Base-by-base conservation (phyloP, 1,140 invertebrate species). In the Euwallacea fornicatus region DNA sequence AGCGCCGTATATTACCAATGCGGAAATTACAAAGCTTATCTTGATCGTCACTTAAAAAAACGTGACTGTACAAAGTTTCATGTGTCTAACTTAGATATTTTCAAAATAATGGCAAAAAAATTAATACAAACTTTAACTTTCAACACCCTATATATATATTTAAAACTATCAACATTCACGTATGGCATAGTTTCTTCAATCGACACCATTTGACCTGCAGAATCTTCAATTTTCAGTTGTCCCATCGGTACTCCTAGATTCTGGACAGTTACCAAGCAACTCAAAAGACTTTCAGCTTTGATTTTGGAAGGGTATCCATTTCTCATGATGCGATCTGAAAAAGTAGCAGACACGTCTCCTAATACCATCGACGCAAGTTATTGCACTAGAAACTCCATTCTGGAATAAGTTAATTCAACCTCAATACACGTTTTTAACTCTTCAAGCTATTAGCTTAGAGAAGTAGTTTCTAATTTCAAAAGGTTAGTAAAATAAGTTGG, bases 261-360 rank as follows among this genome's bases (percentile, higher is more conserved):
- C 13, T 6, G 7, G 9, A 58, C 21, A 33, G 4, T 78, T 82
- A 86, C 86, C 89, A 44, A 92, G 80, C 1, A 86, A 85, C 47
- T 90, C 92, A 62, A 84, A 85, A 0, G 87, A 73, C 81, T 91
- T 92, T 55, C 91, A 0, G 85, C 81, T 0, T 80, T 76, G 0
- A 81, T 86, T 16, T 86, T 80, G 0, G 85, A 81, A 0, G 76
- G 3, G 91, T 91, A 78, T 90, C 90, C 90, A 70, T 67, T 53
- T 50, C 46, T n/a, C 70, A 66, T 33, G 69, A 66, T 46, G 58
- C 46, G 44, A 68, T 71, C 47, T 66, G 63, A 8, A 42, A 74
- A 9, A 60, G 73, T 46, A n/a, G 73, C 16, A 74, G 61, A 70
- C 46, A 75, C 21, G 13, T 70, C 72, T 15, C 75, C 73, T 16